Evolutionary conservation across 2,888 invertebrate genomes (phyloP).

Genomic region (Empis stercorea): DNA sequence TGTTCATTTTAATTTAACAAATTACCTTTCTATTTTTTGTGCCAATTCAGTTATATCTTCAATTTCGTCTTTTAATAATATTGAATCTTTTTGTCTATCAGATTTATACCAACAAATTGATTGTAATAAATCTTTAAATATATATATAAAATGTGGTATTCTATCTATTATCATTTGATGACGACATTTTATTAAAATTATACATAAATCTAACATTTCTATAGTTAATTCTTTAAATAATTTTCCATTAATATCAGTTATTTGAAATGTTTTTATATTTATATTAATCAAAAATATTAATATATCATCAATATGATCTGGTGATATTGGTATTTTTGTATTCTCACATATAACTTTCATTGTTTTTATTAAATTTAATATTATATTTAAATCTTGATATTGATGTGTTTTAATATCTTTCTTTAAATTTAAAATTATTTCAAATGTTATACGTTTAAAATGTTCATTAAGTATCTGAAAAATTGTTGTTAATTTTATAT

Average conservation of each 20-base stretch:
- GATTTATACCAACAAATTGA: slow-evolving; percentile 31
- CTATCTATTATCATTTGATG: slow-evolving; percentile 26
- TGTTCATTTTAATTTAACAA: not conserved
- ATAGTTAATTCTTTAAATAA: slow-evolving; percentile 21
- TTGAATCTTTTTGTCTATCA: slow-evolving; percentile 24
- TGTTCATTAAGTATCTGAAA: slow-evolving; percentile 31
- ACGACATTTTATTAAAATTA: slow-evolving; percentile 23
- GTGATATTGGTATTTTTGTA: slow-evolving; percentile 22
- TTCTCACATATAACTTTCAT: not conserved
- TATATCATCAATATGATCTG: slow-evolving; percentile 28
- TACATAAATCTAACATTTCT: slow-evolving; percentile 22
- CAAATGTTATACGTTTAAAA: slow-evolving; percentile 26
- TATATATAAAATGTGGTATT: slow-evolving; percentile 26
- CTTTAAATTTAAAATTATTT: slow-evolving; percentile 19
- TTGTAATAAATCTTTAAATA: slow-evolving; percentile 30
- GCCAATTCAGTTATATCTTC: slow-evolving; percentile 26
- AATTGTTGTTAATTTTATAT: too few species aligned
- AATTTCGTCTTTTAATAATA: slow-evolving; percentile 22
- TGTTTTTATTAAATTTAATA: not conserved
- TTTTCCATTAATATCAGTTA: slow-evolving; percentile 19
- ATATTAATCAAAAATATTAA: slow-evolving; percentile 26
- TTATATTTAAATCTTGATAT: not conserved
- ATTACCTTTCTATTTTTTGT: slow-evolving; percentile 24
- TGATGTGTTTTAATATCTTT: slow-evolving; percentile 13
- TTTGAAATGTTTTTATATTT: slow-evolving; percentile 24